Percentiles rank a stretch among this genome's conserved stretches.
These are phyloP conservation scores for Sebastes baramenuke DNA, from an alignment of 2,797 vertebrate genomes.

Conservation along the genomic window DNA sequence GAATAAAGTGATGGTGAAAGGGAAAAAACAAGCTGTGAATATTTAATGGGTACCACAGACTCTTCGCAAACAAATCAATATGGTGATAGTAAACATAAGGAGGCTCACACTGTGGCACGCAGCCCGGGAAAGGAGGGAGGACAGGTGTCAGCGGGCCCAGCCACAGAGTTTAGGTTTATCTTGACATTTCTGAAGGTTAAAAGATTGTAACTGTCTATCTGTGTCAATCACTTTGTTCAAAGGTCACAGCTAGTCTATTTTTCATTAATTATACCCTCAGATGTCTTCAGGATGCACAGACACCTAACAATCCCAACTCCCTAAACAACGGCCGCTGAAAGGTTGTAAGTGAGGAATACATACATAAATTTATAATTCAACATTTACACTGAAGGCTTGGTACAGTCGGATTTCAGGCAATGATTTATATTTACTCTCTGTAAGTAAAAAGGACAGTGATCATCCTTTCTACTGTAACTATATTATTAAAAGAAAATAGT, in stretches of 20 bases:
- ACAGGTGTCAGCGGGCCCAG: slow-evolving; percentile 71
- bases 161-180: slow-evolving; percentile 74
- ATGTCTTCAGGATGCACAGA: slow-evolving; percentile 66
- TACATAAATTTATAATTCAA: slow-evolving; percentile 56
- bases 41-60: slow-evolving; percentile 78
- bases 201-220: slow-evolving; percentile 83
- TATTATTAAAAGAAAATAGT: not conserved
- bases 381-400: slow-evolving; percentile 15
- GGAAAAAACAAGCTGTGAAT: slow-evolving; percentile 80
- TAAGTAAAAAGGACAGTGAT: not conserved
- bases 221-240: slow-evolving; percentile 84
- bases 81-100: slow-evolving; percentile 75
- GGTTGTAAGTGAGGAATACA: slow-evolving; percentile 58
- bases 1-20: slow-evolving; percentile 78
- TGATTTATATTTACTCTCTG: not conserved
- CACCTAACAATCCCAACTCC: slow-evolving; percentile 58
- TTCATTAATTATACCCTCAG: slow-evolving; percentile 84
- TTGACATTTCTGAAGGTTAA: slow-evolving; percentile 88
- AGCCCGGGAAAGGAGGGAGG: slow-evolving; percentile 48
- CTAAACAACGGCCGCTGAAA: slow-evolving; percentile 53
- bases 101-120: slow-evolving; percentile 65
- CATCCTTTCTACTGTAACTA: not conserved
- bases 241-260: slow-evolving; percentile 82
- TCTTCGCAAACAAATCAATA: slow-evolving; percentile 84
- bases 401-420: not conserved